phyloP scores from a whole-genome alignment of 2,797 vertebrate species.

The Sebastolobus alascanus region DNA sequence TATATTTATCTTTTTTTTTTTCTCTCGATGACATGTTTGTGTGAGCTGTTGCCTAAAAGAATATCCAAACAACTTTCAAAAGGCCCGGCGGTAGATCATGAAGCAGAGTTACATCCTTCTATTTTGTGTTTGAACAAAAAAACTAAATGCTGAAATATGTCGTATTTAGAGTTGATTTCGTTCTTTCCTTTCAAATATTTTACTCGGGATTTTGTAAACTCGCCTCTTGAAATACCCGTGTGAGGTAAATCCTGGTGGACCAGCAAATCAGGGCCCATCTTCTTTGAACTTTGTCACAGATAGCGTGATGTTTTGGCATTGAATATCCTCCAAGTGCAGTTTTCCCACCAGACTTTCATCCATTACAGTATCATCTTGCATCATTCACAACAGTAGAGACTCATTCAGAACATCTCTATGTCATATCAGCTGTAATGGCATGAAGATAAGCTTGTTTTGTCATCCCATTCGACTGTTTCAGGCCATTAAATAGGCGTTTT shows the following conservation, averaged over 20 bases:
- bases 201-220: slow-evolving; percentile 41
- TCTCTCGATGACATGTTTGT: slow-evolving; percentile 39
- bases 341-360: slow-evolving; percentile 42
- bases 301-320: slow-evolving; percentile 69
- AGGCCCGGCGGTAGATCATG: slow-evolving; percentile 57
- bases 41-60: slow-evolving; percentile 50
- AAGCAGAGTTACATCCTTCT: slow-evolving; percentile 38
- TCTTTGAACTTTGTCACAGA: slow-evolving; percentile 33
- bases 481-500: too few relatives aligned
- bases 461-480: too few relatives aligned
- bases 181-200: slow-evolving; percentile 17
- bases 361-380: slow-evolving; percentile 30
- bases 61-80: slow-evolving; percentile 50
- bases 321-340: slow-evolving; percentile 51
- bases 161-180: slow-evolving; percentile 7
- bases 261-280: slow-evolving; percentile 29
- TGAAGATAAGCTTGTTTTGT: slow-evolving; percentile 44
- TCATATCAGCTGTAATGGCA: slow-evolving; percentile 42
- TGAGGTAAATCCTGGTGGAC: slow-evolving; percentile 78
- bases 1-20: slow-evolving; percentile 63
- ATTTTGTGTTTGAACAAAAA: slow-evolving; percentile 2
- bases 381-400: slow-evolving; percentile 41
- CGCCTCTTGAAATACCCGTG: slow-evolving; percentile 54
- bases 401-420: slow-evolving; percentile 29
- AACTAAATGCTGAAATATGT: slow-evolving; percentile 15